Evolutionary conservation across 92 coral and sea anemone species (phyloP).

Genomic region (Epizoanthus scotinus): DNA sequence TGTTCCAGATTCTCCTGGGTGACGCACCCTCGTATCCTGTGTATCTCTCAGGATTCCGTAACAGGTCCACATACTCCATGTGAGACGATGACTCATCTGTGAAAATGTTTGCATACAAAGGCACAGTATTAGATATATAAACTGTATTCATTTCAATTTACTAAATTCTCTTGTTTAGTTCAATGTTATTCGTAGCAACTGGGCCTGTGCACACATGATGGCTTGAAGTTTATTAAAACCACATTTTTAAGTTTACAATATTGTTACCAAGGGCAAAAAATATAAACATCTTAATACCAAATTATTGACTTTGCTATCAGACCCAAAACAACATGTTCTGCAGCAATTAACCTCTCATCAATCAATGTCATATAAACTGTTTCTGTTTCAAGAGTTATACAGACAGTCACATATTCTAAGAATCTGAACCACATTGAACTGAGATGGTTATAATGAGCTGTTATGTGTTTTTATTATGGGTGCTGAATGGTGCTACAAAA

Average conservation of each 20-base stretch:
- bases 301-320: no score
- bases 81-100: conserved; percentile 89
- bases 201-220: not conserved
- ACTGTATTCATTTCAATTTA: no score
- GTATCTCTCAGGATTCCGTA: conserved; percentile 88
- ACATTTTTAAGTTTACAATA: no score
- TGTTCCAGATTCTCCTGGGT: conserved; percentile 93
- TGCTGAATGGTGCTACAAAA: no score
- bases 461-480: not conserved
- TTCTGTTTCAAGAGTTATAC: no score
- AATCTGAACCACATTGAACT: not conserved
- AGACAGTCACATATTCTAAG: not conserved
- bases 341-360: no score
- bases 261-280: no score
- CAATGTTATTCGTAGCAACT: not conserved
- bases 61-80: conserved; percentile 82
- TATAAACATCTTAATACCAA: no score
- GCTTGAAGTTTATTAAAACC: no score
- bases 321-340: no score
- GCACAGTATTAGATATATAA: no score
- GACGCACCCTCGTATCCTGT: conserved; percentile 91
- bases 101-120: not conserved
- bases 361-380: no score
- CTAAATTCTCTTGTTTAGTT: not conserved
- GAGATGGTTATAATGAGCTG: not conserved